Evolutionary conservation across 2,888 invertebrate genomes (phyloP), one percentile per base, ranked within the genome.

Genomic region (Malthinus flaveolus): DNA sequence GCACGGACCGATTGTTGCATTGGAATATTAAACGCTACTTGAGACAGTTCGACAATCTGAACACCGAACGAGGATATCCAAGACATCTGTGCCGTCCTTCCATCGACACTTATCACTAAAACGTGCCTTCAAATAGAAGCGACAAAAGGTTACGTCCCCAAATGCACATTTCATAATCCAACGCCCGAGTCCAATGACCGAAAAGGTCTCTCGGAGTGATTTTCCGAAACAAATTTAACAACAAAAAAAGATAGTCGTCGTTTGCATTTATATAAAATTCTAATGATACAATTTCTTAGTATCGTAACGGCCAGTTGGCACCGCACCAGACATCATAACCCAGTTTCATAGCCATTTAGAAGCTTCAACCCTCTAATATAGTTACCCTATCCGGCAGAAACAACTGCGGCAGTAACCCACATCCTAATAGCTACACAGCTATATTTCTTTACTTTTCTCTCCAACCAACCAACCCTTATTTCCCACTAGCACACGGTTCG

Each of bases 321-420:
- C 59, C 56, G 61, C 51, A 61, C 67, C 66, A 68, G 66, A 68
- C 67, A 66, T 64, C 67, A 65, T 66, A 68, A 66, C 65, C 67
- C 54, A 66, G 62, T 66, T 68, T 62, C 59, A 52, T 53, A 53
- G 62, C 61, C 64, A 56, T 63, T 66, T 56, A 49, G 49, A 50
- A 49, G 47, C 42, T 58, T 35, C 36, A 56, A 49, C 49, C 55
- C 58, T 59, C 52, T 54, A 42, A 52, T 15, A 32, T 47, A 52
- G 47, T 53, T 49, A 13, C 52, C 49, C 52, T 33, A 35, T 23
- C 49, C 49, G 56, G 32, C 53, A 46, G 53, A 56, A 56, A 56
- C 51, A 56, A 60, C 60, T 60, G 56, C 51, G 56, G 51, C 55
- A 56, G 48, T 59, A 59, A 59, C 59, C 55, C 50, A 51, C 55